Percentiles rank a stretch among this genome's conserved stretches.
These are phyloP conservation scores for Drosophila borealis DNA, from an alignment of 2,888 invertebrate species.

Conservation along the genomic window DNA sequence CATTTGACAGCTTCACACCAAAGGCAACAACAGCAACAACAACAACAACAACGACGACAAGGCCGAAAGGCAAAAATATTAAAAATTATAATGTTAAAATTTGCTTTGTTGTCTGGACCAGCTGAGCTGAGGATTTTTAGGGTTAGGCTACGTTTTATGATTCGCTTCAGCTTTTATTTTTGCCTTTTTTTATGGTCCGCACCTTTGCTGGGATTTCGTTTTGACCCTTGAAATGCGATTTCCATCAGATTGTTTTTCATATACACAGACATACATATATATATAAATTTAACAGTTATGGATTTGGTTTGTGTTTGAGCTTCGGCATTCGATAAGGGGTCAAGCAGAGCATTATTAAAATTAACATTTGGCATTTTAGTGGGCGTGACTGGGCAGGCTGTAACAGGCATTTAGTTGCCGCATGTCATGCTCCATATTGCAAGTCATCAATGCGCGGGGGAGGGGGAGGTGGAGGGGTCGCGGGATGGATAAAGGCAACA, in stretches of 20 bases:
- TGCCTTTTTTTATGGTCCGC: slow-evolving; percentile 40
- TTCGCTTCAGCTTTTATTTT: slow-evolving; percentile 17
- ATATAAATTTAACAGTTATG: slow-evolving; percentile 61
- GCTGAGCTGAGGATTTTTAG: slow-evolving; percentile 57
- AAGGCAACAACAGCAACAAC: slow-evolving; percentile 16
- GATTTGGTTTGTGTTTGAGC: slow-evolving; percentile 42
- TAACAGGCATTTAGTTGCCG: slow-evolving; percentile 50
- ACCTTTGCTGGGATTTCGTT: slow-evolving; percentile 63
- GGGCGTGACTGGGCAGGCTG: slow-evolving; percentile 46
- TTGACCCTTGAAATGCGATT: slow-evolving; percentile 77
- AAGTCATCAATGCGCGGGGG: slow-evolving; percentile 61
- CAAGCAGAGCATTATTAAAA: slow-evolving; percentile 62
- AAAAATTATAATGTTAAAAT: slow-evolving; percentile 79
- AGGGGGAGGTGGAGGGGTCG: fast-evolving
- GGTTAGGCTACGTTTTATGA: slow-evolving; percentile 47
- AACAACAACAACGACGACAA: slow-evolving; percentile 22
- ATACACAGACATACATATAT: not conserved
- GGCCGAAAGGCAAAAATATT: slow-evolving; percentile 73
- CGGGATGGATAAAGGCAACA: slow-evolving; percentile 30
- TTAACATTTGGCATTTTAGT: slow-evolving; percentile 64
- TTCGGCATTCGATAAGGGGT: slow-evolving; percentile 19
- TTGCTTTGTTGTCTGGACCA: slow-evolving; percentile 64
- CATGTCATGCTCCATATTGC: slow-evolving; percentile 76
- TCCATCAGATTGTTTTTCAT: slow-evolving; percentile 63
- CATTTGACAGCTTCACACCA: slow-evolving; percentile 78